Evolutionary conservation across 2,888 invertebrate genomes (phyloP).

Genomic region (Ariolimax columbianus): DNA sequence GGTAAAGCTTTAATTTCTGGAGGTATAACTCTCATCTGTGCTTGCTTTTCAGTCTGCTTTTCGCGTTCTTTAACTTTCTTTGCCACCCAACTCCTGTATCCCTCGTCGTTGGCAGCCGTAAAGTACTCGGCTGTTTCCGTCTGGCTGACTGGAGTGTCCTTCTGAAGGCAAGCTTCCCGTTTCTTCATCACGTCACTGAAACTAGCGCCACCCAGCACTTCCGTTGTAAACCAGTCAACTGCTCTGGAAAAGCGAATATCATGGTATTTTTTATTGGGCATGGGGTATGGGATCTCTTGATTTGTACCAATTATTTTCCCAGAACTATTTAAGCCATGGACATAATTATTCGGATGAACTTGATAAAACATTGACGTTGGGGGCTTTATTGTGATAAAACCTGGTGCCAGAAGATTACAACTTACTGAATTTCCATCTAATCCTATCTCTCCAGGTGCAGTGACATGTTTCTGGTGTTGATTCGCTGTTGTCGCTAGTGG

Average conservation of each 20-base stretch:
- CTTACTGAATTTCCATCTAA: not conserved
- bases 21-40: not conserved
- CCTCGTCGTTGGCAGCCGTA: conserved; percentile 45
- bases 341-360: conserved; percentile 18
- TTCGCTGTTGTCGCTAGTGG: not conserved
- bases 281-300: conserved; percentile 24
- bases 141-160: not conserved
- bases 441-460: not conserved
- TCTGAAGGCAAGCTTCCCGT: not conserved
- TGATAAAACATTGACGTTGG: conserved; percentile 7
- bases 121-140: conserved; percentile 29
- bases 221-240: conserved; percentile 27
- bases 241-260: conserved; percentile 23
- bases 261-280: not conserved
- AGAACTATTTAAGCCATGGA: conserved; percentile 2
- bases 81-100: conserved; percentile 27
- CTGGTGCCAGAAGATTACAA: not conserved
- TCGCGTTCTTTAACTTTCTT: not conserved
- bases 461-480: not conserved
- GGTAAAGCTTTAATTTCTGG: conserved; percentile 22
- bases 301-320: conserved; percentile 37
- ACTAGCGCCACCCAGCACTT: not conserved
- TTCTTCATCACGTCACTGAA: not conserved
- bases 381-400: not conserved
- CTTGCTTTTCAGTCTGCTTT: not conserved